phyloP scores from a whole-genome alignment of 2,797 vertebrate genomes.

The Halcyon leucocephala region DNA sequence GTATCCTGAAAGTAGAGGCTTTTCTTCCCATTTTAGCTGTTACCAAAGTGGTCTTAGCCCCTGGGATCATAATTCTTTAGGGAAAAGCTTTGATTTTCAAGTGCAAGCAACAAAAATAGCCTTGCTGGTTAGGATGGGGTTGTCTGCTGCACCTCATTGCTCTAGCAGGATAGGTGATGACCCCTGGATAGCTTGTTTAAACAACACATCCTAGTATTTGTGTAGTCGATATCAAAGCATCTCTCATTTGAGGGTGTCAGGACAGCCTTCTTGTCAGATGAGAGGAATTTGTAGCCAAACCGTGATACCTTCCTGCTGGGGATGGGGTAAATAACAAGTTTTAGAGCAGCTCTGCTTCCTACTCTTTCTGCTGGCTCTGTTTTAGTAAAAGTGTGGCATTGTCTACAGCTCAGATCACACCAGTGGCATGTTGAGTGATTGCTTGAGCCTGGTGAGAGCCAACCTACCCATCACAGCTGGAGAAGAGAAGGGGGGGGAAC shows the following conservation, averaged over 20 bases:
- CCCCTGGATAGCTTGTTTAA: not conserved
- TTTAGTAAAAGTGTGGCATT: not conserved
- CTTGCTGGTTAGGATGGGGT: not conserved
- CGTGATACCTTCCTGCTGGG: not conserved
- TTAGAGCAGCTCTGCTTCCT: not conserved
- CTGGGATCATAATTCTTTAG: not conserved
- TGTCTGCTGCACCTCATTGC: not conserved
- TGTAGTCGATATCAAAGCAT: not conserved
- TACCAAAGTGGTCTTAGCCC: not conserved
- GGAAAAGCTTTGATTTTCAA: slow-evolving; percentile 15
- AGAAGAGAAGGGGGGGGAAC: not conserved
- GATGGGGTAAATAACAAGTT: not conserved
- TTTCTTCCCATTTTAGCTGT: not conserved
- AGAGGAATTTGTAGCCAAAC: not conserved
- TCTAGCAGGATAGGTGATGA: not conserved
- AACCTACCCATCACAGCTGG: not conserved
- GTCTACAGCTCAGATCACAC: not conserved
- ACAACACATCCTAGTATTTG: not conserved
- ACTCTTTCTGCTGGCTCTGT: not conserved
- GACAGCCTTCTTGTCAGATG: not conserved
- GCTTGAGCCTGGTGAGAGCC: not conserved
- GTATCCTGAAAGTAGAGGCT: not conserved
- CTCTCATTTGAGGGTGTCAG: not conserved
- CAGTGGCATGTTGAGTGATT: not conserved
- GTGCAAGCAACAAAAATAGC: not conserved